Conservation (phyloP, 2,888 invertebrate genomes). For the Scaptomyza reducta region DNA sequence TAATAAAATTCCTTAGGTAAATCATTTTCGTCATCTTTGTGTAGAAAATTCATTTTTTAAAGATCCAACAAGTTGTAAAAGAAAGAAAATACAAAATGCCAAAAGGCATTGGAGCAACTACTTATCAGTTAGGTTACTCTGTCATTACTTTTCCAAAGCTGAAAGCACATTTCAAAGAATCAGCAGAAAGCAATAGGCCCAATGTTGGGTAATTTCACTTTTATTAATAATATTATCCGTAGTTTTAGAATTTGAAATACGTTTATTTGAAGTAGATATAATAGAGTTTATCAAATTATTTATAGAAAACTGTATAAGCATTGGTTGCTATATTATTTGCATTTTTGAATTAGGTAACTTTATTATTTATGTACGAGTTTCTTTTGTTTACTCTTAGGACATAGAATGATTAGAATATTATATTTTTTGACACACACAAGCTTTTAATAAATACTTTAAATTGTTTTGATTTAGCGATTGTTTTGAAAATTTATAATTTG, state of each 20-base stretch:
- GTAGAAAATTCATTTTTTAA: too few relatives aligned
- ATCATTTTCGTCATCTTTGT: too few relatives aligned
- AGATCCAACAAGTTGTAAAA: too few relatives aligned
- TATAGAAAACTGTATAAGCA: conserved; percentile 67
- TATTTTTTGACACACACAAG: conserved; percentile 36
- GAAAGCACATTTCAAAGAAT: too few relatives aligned
- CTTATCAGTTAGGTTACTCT: too few relatives aligned
- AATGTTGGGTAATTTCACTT: conserved; percentile 39
- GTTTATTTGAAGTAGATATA: conserved; percentile 29
- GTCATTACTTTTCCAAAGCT: too few relatives aligned
- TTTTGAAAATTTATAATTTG: conserved; percentile 44
- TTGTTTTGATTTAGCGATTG: conserved; percentile 58
- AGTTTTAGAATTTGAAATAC: background rate
- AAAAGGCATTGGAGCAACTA: too few relatives aligned
- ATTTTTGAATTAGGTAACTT: conserved; percentile 31
- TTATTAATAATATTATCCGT: conserved; percentile 32
- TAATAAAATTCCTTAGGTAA: too few relatives aligned
- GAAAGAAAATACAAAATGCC: too few relatives aligned
- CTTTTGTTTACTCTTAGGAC: conserved; percentile 20
- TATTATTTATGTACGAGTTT: conserved; percentile 36
- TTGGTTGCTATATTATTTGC: conserved; percentile 62
- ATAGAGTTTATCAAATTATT: conserved; percentile 65
- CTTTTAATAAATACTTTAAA: conserved; percentile 64
- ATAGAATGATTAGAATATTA: conserved; percentile 24
- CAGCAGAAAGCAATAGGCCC: too few relatives aligned